phyloP scores from a whole-genome alignment of 2,113 vertebrate species.

The Chloropsis cyanopogon region DNA sequence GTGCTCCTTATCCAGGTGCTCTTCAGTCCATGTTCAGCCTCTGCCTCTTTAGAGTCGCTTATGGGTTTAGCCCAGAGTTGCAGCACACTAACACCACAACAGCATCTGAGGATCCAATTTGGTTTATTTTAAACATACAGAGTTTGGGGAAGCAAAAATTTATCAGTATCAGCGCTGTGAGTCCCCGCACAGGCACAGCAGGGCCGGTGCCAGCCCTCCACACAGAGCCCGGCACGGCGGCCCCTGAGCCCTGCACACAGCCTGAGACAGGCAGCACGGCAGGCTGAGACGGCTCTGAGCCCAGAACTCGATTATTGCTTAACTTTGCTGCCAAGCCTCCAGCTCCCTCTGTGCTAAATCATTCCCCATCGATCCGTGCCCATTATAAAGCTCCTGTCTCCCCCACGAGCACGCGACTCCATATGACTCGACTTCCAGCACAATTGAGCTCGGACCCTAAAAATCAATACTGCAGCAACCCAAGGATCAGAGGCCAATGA shows the following conservation, averaged over 20 bases:
- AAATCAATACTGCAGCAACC: slow-evolving; percentile 86
- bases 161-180: accelerated
- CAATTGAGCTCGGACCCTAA: slow-evolving; percentile 78
- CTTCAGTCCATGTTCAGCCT: neutral
- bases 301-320: slow-evolving; percentile 70
- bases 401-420: slow-evolving; percentile 70
- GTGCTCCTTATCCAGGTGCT: neutral
- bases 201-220: neutral
- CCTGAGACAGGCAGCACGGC: slow-evolving; percentile 28
- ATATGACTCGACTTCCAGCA: slow-evolving; percentile 75
- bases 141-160: neutral
- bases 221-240: accelerated
- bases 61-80: neutral
- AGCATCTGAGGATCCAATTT: neutral
- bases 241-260: neutral
- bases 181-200: accelerated
- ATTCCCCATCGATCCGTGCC: slow-evolving; percentile 79
- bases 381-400: slow-evolving; percentile 77
- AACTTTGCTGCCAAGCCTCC: slow-evolving; percentile 69
- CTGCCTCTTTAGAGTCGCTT: neutral
- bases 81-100: neutral
- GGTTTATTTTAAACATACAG: neutral
- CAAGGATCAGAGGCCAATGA: slow-evolving; percentile 86
- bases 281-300: slow-evolving; percentile 29
- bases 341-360: slow-evolving; percentile 77